Conservation (phyloP, 2,113 vertebrate genomes). For the Myrmecophaga tridactyla region DNA sequence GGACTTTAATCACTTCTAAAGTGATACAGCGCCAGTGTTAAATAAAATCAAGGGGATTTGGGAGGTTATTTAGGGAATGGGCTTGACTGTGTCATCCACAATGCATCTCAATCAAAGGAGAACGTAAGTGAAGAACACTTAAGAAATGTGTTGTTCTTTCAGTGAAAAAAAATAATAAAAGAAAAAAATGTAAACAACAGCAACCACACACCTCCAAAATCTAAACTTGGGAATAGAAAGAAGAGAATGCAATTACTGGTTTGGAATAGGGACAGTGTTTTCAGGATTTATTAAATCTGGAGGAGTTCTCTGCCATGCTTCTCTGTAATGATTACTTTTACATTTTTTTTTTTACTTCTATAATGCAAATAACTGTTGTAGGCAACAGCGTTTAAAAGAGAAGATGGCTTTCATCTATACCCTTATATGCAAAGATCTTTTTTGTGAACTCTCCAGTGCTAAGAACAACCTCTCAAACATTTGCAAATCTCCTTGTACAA, state of each 20-base stretch:
- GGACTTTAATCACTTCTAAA: neutral
- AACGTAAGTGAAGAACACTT: neutral
- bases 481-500: neutral
- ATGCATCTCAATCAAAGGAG: neutral
- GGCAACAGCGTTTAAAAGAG: neutral
- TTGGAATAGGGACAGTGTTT: neutral
- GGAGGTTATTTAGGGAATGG: neutral
- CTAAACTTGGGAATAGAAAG: neutral
- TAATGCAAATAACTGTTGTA: slow-evolving; percentile 18
- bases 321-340: slow-evolving; percentile 1
- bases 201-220: neutral
- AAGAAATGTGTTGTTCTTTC: neutral
- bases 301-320: neutral
- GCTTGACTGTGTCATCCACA: neutral
- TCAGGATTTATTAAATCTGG: neutral
- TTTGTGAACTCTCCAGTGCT: neutral
- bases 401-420: neutral
- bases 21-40: neutral
- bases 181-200: neutral
- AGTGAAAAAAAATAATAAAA: neutral
- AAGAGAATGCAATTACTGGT: neutral
- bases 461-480: neutral
- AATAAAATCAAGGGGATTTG: neutral
- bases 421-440: neutral
- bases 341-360: too few species aligned